Evolutionary conservation across 2,888 invertebrate genomes (phyloP).

Genomic region (Acronicta psi): DNA sequence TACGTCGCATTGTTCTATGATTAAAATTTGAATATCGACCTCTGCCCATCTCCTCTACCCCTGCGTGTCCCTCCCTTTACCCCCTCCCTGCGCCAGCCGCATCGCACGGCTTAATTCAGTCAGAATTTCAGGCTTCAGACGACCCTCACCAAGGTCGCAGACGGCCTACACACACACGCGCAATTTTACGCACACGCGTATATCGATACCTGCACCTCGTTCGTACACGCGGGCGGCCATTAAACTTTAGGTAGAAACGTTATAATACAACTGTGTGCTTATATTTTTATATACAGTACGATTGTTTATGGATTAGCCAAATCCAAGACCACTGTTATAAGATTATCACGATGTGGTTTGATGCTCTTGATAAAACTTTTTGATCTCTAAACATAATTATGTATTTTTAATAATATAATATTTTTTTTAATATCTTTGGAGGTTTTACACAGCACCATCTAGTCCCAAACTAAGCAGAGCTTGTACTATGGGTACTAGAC

Average conservation of each 20-base stretch:
- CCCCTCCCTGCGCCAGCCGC: slow-evolving; percentile 54
- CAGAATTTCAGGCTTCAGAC: slow-evolving; percentile 79
- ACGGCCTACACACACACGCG: slow-evolving; percentile 74
- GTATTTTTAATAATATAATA: no score
- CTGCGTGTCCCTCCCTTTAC: slow-evolving; percentile 33
- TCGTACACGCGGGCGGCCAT: slow-evolving; percentile 63
- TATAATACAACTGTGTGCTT: slow-evolving; percentile 26
- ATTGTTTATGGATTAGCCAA: no score
- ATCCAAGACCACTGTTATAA: no score
- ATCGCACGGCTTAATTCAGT: slow-evolving; percentile 66
- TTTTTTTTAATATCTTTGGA: no score
- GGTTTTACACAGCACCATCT: no score
- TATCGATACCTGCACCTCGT: slow-evolving; percentile 63
- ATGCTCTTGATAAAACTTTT: no score
- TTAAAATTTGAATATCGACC: slow-evolving; percentile 77
- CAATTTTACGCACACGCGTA: slow-evolving; percentile 60
- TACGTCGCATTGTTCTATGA: slow-evolving; percentile 64
- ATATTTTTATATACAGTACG: slow-evolving; percentile 14
- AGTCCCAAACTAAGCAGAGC: no score
- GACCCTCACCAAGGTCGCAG: slow-evolving; percentile 87
- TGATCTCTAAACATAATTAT: no score
- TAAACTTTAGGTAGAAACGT: slow-evolving; percentile 65
- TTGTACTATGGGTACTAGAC: no score
- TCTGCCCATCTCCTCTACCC: slow-evolving; percentile 48
- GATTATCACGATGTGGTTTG: no score